Evolutionary conservation across 2,113 vertebrate genomes (phyloP), one percentile per base, ranked within the genome.

Genomic region (Sylvicapra grimmia): DNA sequence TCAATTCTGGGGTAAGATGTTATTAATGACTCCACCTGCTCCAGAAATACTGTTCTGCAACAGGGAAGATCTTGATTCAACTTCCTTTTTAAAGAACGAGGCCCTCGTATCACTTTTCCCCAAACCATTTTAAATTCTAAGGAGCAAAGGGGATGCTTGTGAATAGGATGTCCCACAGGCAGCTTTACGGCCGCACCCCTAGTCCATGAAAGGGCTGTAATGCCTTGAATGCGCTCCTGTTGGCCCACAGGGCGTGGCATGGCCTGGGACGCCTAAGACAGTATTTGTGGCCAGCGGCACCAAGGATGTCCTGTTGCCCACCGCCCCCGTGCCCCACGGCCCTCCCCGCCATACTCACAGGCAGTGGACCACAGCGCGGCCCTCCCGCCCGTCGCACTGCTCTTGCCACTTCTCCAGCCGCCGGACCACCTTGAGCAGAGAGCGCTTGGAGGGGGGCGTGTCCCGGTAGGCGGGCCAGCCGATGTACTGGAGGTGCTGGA

Each of bases 401-500:
- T 99, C 99, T 98, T 99, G 99, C 99, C 99, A 99, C 98, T 99
- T 99, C 93, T 99, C 99, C 98, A 99, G 96, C 96, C 99, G 98
- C 75, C 99, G 97, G 63, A 99, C 99, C 98, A 99, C 98, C 98
- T 99, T 99, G 72, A 99, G 99, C 96, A 99, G 99, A 36, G 99
- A 99, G 96, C 99, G 99, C 77, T 99, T 99, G 54, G 99, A 99
- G 77, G 99, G 99, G 1, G 99, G 99, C 0, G 99, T 99, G 98
- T 99, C 99, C 97, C 99, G 98, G 98, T 99, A 99, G 0, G 99
- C 99, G 0, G 99, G 99, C 99, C 99, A 99, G 97, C 99, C 99
- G 4, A 99, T 99, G 98, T 99, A 99, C 98, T 99, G 99, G 96
- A 99, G 99, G 97, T 99, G 99, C 98, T 99, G 99, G 80, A 99